Evolutionary conservation across 35 echinoderm and acorn worm genomes (phyloP), one percentile per base, ranked within the genome.

Genomic region (Heliocidaris erythrogramma): DNA sequence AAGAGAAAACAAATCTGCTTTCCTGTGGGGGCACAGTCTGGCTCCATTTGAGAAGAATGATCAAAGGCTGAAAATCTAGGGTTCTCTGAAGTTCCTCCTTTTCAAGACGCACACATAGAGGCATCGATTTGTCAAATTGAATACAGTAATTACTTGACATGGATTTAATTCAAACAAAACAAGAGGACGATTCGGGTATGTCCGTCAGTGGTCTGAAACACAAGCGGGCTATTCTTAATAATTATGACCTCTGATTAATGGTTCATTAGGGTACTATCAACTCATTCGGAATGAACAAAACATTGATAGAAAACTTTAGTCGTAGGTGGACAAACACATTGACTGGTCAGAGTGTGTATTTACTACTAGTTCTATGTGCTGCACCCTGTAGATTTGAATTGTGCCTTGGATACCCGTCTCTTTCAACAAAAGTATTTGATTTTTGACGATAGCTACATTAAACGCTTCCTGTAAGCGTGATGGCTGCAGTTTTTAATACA

Each of bases 371-470:
- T n/a, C 21, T 78, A 78, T 7, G 7, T 78, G 65, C 65, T 78
- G 65, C 65, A 78, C 65, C 65, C 65, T 78, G 8, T 6, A 78
- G 65, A 78, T 78, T 78, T 78, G 65, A 78, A n/a, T 78, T 78
- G 65, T 78, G 65, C 65, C 65, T 78, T 78, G 65, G 65, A 78
- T 78, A n/a, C 65, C 18, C 65, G 21, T 78, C 65, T 78, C 65
- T 78, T 78, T 78, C 65, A 78, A 78, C 65, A 78, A 78, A 78
- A 78, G 65, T 78, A 78, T 78, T 78, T 78, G 65, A 78, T 78
- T 78, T 78, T 78, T 29, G 65, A 24, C 65, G 65, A 78, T 78
- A 78, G 65, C 65, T 78, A 78, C 65, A 78, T 78, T 21, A 78
- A 78, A 78, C 65, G 65, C 65, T 78, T 78, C 65, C 65, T 78